These are phyloP conservation scores for Pollenia angustigena DNA, from an alignment of 2,888 invertebrate species.

Conservation along the genomic window DNA sequence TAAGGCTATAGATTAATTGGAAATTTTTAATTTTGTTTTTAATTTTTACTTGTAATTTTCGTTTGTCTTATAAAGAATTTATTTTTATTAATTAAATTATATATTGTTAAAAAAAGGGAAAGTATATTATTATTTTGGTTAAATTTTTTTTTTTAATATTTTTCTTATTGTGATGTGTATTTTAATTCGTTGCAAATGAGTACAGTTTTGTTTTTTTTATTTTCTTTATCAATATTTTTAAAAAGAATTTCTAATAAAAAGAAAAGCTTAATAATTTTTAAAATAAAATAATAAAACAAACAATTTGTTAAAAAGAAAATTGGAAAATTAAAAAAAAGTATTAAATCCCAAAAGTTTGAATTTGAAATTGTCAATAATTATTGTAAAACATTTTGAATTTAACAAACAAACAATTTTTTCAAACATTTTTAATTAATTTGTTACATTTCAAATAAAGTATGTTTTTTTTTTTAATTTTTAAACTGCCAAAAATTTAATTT, in stretches of 20 bases:
- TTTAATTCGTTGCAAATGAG: slow-evolving; percentile 73
- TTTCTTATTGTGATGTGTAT: slow-evolving; percentile 73
- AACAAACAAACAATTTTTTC: slow-evolving; percentile 45
- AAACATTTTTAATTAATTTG: not conserved
- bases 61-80: slow-evolving; percentile 55
- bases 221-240: slow-evolving; percentile 30
- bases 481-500: no score
- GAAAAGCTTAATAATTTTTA: not conserved
- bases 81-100: slow-evolving; percentile 61
- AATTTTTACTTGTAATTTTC: slow-evolving; percentile 60
- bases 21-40: slow-evolving; percentile 52
- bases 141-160: slow-evolving; percentile 55
- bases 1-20: slow-evolving; percentile 73
- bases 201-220: slow-evolving; percentile 65
- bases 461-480: no score
- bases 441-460: no score
- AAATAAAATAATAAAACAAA: slow-evolving; percentile 3
- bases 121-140: slow-evolving; percentile 38
- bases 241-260: slow-evolving; percentile 39
- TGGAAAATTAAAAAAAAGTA: not conserved
- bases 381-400: no score
- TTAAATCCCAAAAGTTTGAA: no score
- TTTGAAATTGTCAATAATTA: no score
- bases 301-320: not conserved
- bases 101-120: slow-evolving; percentile 38